Conservation (phyloP, 2,888 invertebrate species). For the Myopa testacea region DNA sequence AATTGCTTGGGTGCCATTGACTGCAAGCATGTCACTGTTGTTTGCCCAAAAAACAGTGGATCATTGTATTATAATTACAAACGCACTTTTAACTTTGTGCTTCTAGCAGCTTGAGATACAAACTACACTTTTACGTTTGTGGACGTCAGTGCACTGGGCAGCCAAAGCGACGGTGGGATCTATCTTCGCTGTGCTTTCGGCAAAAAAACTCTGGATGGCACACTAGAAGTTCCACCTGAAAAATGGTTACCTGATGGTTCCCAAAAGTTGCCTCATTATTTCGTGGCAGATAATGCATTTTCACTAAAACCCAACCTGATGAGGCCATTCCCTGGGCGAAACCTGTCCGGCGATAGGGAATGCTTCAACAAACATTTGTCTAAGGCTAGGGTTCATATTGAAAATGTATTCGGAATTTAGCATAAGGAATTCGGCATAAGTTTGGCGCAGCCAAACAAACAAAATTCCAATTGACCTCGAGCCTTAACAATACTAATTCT, state of each 20-base stretch:
- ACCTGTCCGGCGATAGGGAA: background rate
- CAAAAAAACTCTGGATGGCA: slow-evolving; percentile 34
- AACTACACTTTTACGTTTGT: slow-evolving; percentile 31
- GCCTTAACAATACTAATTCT: no score
- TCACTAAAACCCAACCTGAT: no score
- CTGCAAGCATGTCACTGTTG: background rate
- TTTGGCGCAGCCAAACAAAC: no score
- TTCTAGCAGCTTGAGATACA: slow-evolving; percentile 34
- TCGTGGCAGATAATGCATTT: no score
- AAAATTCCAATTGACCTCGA: no score
- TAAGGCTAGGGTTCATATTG: background rate
- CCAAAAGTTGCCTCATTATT: no score
- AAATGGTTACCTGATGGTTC: no score
- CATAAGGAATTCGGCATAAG: no score
- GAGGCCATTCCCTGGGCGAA: slow-evolving; percentile 12
- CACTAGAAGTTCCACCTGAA: background rate
- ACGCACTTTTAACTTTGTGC: slow-evolving; percentile 3
- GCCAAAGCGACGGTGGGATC: slow-evolving; percentile 39
- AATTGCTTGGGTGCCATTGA: background rate
- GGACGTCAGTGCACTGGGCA: slow-evolving; percentile 32
- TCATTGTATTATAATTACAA: slow-evolving; percentile 26
- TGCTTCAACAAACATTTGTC: slow-evolving; percentile 19
- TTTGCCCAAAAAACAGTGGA: no score
- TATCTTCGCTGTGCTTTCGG: slow-evolving; percentile 36
- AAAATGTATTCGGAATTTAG: slow-evolving; percentile 23